Percentiles rank a stretch among this genome's conserved stretches.
phyloP scores from a whole-genome alignment of 2,888 invertebrate genomes.

The Acanthoscelides obtectus region DNA sequence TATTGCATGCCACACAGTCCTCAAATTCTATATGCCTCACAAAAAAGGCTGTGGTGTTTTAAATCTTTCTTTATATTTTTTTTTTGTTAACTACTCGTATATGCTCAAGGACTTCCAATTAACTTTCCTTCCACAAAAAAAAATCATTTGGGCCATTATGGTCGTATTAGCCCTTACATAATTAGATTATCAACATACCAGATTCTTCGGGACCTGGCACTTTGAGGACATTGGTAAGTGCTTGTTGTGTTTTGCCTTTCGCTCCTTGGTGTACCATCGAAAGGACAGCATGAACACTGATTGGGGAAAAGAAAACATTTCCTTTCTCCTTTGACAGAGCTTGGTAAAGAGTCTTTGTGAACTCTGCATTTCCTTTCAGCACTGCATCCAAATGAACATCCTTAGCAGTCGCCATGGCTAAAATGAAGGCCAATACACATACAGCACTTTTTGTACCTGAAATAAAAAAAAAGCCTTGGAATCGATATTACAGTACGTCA shows the following conservation, averaged over 20 bases:
- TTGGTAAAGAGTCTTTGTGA: constrained; percentile 37
- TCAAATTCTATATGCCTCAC: too few relatives aligned
- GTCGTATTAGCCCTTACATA: too few relatives aligned
- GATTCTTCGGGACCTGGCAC: constrained; percentile 26
- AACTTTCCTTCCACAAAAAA: too few relatives aligned
- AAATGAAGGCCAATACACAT: not conserved
- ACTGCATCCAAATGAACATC: constrained; percentile 24
- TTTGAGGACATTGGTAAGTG: constrained; percentile 34
- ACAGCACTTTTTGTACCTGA: not conserved
- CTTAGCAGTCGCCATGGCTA: constrained; percentile 21
- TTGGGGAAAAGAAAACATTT: constrained; percentile 46
- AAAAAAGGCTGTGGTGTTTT: too few relatives aligned
- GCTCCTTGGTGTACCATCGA: constrained; percentile 44
- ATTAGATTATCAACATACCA: too few relatives aligned
- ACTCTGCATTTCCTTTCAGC: constrained; percentile 33
- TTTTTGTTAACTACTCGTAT: too few relatives aligned
- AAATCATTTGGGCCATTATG: too few relatives aligned
- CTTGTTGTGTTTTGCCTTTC: constrained; percentile 36
- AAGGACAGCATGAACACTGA: constrained; percentile 45
- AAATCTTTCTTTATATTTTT: too few relatives aligned
- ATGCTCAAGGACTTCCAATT: too few relatives aligned
- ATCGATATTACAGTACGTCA: too few relatives aligned
- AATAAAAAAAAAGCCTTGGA: not conserved
- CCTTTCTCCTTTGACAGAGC: constrained; percentile 30
- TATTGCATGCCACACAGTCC: too few relatives aligned